These are phyloP conservation scores for Balanococcus diminutus DNA, from an alignment of 2,888 invertebrate species.

Conservation along the genomic window DNA sequence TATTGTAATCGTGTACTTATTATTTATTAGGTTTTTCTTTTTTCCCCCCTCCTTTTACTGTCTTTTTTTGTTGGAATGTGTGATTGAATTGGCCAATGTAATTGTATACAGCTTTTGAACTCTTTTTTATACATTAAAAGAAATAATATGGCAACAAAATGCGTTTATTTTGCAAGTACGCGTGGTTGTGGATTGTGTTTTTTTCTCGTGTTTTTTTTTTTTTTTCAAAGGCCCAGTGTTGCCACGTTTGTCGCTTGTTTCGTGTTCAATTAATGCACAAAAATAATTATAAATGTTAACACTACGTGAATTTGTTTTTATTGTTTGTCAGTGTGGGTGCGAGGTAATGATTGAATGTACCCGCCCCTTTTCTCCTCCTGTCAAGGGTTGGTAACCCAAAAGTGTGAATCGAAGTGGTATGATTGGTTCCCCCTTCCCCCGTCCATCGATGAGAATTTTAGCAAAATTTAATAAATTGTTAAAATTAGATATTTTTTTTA, in stretches of 20 bases:
- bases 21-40: not conserved
- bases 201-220: not conserved
- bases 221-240: constrained; percentile 2
- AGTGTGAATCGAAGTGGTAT: not conserved
- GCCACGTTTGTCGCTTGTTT: constrained; percentile 33
- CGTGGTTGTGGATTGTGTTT: constrained; percentile 14
- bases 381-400: not conserved
- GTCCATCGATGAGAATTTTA: not conserved
- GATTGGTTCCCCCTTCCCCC: not conserved
- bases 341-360: not conserved
- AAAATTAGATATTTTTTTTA: too few relatives aligned
- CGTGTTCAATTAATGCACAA: constrained; percentile 44
- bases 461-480: too few relatives aligned
- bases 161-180: constrained; percentile 26
- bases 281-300: constrained; percentile 41
- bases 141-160: constrained; percentile 36
- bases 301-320: constrained; percentile 30
- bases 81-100: constrained; percentile 19
- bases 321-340: not conserved
- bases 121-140: constrained; percentile 23
- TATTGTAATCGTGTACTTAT: constrained; percentile 40
- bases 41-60: not conserved
- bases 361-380: not conserved
- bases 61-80: not conserved
- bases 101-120: constrained; percentile 33